These are phyloP conservation scores for Solenodon paradoxus DNA, from an alignment of 2,113 vertebrate species.

Conservation along the genomic window DNA sequence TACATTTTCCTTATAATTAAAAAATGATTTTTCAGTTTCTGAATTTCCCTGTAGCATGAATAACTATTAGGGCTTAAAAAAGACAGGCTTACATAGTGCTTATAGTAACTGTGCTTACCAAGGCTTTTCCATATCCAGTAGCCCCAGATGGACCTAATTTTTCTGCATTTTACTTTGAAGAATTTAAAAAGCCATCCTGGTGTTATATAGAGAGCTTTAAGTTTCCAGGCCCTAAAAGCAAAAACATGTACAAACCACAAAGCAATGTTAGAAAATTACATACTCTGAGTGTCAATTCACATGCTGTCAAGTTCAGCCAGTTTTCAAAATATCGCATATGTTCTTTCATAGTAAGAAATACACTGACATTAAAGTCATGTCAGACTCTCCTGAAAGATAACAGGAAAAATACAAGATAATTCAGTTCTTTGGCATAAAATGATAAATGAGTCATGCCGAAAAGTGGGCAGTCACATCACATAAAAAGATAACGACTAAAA, in stretches of 20 bases:
- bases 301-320: slow-evolving; percentile 49
- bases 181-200: slow-evolving; percentile 7
- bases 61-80: background rate
- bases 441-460: slow-evolving; percentile 64
- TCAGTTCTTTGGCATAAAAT: slow-evolving; percentile 58
- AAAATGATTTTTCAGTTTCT: background rate
- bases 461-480: slow-evolving; percentile 63
- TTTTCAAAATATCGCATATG: slow-evolving; percentile 54
- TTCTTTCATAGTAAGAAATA: slow-evolving; percentile 60
- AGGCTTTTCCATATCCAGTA: background rate
- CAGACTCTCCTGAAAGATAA: slow-evolving; percentile 60
- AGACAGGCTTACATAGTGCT: background rate
- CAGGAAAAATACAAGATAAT: slow-evolving; percentile 52
- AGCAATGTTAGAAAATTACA: slow-evolving; percentile 56
- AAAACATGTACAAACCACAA: slow-evolving; percentile 22
- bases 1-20: background rate
- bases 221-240: slow-evolving; percentile 44
- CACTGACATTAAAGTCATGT: slow-evolving; percentile 66
- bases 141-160: background rate
- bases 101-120: background rate
- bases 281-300: slow-evolving; percentile 52
- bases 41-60: background rate
- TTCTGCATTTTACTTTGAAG: background rate
- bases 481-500: slow-evolving; percentile 54
- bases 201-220: slow-evolving; percentile 31